phyloP scores from a whole-genome alignment of 1,140 invertebrate genomes.

The Lethrus apterus region DNA sequence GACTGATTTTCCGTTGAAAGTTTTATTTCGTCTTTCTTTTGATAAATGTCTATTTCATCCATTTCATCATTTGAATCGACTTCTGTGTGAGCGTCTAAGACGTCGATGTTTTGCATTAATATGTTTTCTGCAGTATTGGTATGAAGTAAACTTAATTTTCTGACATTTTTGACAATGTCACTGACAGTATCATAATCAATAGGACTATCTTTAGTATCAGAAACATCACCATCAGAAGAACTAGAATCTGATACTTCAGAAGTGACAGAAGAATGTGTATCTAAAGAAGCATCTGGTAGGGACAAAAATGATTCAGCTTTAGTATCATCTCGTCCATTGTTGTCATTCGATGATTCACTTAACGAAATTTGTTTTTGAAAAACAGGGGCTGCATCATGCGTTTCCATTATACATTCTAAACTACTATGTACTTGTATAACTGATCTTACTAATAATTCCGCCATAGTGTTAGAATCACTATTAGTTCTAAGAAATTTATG shows the following conservation, averaged over 20 bases:
- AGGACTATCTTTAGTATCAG: slow-evolving; percentile 33
- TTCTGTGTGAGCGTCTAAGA: background rate
- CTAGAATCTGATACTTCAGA: slow-evolving; percentile 44
- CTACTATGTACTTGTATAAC: slow-evolving; percentile 53
- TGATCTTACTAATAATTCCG: slow-evolving; percentile 55
- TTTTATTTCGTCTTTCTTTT: no score
- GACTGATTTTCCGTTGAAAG: background rate
- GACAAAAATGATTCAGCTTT: slow-evolving; percentile 15
- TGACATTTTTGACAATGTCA: slow-evolving; percentile 47
- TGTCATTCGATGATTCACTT: background rate
- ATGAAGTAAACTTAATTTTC: slow-evolving; percentile 21
- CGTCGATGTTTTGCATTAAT: slow-evolving; percentile 32
- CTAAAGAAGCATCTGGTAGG: slow-evolving; percentile 33
- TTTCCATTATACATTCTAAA: slow-evolving; percentile 28
- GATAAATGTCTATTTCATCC: no score
- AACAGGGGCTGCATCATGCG: slow-evolving; percentile 14
- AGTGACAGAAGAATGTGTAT: slow-evolving; percentile 40
- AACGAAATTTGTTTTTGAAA: slow-evolving; percentile 6
- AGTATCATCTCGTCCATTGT: background rate
- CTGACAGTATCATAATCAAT: slow-evolving; percentile 46
- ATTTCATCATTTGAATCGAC: background rate
- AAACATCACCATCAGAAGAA: slow-evolving; percentile 41
- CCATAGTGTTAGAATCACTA: slow-evolving; percentile 53
- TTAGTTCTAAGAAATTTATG: slow-evolving; percentile 47
- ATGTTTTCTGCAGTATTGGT: slow-evolving; percentile 26